Base-by-base conservation (phyloP, 2,797 vertebrate genomes). In the Geotrypetes seraphini region DNA sequence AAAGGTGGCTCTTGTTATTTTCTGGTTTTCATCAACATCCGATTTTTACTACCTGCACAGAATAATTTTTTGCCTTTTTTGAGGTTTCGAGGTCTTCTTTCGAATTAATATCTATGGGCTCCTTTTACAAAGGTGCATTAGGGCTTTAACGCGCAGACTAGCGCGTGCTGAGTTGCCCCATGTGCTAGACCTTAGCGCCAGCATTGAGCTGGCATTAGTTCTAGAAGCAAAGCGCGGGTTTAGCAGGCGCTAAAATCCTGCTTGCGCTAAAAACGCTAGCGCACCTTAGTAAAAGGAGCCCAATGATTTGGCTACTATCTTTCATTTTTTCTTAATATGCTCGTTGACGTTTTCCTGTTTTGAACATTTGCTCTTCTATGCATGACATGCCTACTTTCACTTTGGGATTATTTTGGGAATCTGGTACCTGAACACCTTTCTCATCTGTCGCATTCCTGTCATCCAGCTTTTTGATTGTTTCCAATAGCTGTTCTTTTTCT, bases 91-190 rank as follows among this genome's bases (percentile, higher is more conserved):
- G 3, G 2, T 23, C 17, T 33, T 33, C n/a, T 17, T 14, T 12
- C 12, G 2, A 6, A 2, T 28, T 5, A 0, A 2, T 3, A 2
- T 4, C 2, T 1, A 7, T n/a, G n/a, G n/a, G n/a, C n/a, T n/a
- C n/a, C n/a, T n/a, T n/a, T n/a, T n/a, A n/a, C n/a, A n/a, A n/a
- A n/a, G n/a, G n/a, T n/a, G n/a, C n/a, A n/a, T n/a, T n/a, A n/a
- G n/a, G n/a, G n/a, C n/a, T n/a, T n/a, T n/a, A n/a, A n/a, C n/a
- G n/a, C n/a, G n/a, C n/a, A n/a, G n/a, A n/a, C n/a, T n/a, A n/a
- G n/a, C n/a, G n/a, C n/a, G n/a, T n/a, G n/a, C n/a, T n/a, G n/a
- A n/a, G n/a, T n/a, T n/a, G n/a, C n/a, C n/a, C n/a, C n/a, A n/a
- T n/a, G n/a, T n/a, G n/a, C n/a, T n/a, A n/a, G n/a, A n/a, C n/a